A percentile compares a stretch with the other conserved stretches of the same genome.
phyloP scores from a whole-genome alignment of 2,888 invertebrate species.

The Eupeodes luniger region DNA sequence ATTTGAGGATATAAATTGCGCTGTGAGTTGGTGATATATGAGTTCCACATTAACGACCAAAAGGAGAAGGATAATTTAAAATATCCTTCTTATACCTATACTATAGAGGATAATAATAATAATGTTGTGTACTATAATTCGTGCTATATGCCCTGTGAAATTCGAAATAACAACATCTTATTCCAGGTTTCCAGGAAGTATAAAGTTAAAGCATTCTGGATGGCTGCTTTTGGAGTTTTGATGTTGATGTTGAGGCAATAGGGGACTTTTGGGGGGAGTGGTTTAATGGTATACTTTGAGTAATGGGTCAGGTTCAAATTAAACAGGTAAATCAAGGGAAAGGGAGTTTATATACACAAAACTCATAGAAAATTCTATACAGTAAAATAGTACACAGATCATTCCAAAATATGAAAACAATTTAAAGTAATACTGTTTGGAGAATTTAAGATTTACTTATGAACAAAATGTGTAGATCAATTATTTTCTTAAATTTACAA shows the following conservation, averaged over 20 bases:
- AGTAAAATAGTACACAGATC: too few species aligned
- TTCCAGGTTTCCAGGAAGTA: neutral
- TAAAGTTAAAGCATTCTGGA: too few species aligned
- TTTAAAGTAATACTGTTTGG: too few species aligned
- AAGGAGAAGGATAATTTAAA: conserved; percentile 65
- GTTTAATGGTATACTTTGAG: conserved; percentile 4
- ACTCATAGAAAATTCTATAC: too few species aligned
- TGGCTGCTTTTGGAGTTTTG: too few species aligned
- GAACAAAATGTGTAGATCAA: too few species aligned
- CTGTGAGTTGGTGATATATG: conserved; percentile 50
- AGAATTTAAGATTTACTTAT: too few species aligned
- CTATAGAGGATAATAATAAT: conserved; percentile 15
- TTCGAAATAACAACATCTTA: conserved; percentile 44
- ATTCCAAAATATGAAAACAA: too few species aligned
- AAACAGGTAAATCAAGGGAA: conserved; percentile 13
- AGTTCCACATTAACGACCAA: conserved; percentile 52
- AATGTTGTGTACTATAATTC: conserved; percentile 27
- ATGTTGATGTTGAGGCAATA: neutral
- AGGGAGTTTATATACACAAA: neutral
- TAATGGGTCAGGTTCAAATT: conserved; percentile 30
- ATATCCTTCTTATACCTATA: conserved; percentile 27
- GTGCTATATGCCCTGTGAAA: conserved; percentile 58
- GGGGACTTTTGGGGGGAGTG: neutral
- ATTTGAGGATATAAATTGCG: conserved; percentile 60
- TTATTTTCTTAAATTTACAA: too few species aligned